Evolutionary conservation across 2,113 vertebrate genomes (phyloP).

Genomic region (Hyaena hyaena): DNA sequence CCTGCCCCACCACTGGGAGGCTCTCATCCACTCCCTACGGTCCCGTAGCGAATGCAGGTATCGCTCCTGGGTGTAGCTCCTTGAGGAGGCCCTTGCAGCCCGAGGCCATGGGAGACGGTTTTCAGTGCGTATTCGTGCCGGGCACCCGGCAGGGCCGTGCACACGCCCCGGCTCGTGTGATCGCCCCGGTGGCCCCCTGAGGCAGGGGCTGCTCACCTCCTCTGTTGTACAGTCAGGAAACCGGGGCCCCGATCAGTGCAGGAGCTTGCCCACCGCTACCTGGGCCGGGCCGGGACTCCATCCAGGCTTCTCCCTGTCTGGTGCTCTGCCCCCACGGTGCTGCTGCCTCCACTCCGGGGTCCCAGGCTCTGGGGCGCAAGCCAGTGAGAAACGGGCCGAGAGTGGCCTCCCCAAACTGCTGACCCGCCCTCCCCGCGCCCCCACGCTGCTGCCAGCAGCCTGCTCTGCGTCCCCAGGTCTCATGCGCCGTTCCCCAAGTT

Average conservation of each 20-base stretch:
- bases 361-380: neutral
- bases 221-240: neutral
- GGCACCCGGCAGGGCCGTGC: neutral
- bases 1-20: neutral
- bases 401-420: neutral
- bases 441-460: neutral
- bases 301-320: neutral
- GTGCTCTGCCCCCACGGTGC: neutral
- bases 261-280: neutral
- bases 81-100: neutral
- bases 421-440: neutral
- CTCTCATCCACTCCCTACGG: neutral
- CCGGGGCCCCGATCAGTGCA: neutral
- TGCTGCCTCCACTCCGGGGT: neutral
- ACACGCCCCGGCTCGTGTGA: too few relatives aligned
- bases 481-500: constrained; percentile 60
- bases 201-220: neutral
- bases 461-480: constrained; percentile 36
- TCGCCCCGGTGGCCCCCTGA: rapidly evolving
- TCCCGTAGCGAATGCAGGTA: neutral
- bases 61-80: neutral
- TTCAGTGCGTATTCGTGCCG: neutral
- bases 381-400: neutral
- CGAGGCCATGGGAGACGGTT: neutral
- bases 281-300: neutral